Evolutionary conservation across 1,140 invertebrate species (phyloP).

Genomic region (Zaprionus camerounensis): DNA sequence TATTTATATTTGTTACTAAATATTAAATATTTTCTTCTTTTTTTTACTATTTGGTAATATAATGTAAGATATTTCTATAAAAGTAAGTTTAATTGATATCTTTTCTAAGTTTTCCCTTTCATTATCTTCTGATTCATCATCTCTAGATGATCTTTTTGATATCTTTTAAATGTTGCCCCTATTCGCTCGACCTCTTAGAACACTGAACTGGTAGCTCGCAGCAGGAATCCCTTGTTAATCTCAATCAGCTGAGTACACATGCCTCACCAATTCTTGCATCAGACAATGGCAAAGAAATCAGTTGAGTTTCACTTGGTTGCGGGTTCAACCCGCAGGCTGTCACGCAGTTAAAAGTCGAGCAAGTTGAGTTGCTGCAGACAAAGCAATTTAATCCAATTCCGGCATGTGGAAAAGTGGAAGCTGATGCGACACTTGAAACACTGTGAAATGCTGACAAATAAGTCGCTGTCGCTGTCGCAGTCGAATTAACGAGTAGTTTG

Average conservation of each 20-base stretch:
- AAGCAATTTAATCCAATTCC: constrained; percentile 62
- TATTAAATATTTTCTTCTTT: neutral
- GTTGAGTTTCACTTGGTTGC: constrained; percentile 38
- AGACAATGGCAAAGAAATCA: constrained; percentile 67
- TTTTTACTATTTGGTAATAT: no score
- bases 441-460: constrained; percentile 74
- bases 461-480: constrained; percentile 65
- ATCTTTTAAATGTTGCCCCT: no score
- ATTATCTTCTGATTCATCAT: no score
- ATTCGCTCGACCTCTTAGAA: no score
- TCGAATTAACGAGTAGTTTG: constrained; percentile 67
- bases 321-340: constrained; percentile 14
- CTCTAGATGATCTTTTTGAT: no score
- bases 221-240: neutral
- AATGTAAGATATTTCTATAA: no score
- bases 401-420: constrained; percentile 4
- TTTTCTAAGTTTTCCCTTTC: no score
- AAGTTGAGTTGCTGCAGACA: constrained; percentile 47
- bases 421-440: constrained; percentile 61
- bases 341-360: constrained; percentile 5
- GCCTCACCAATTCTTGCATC: neutral
- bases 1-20: no score
- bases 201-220: neutral
- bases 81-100: no score
- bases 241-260: neutral